These are phyloP conservation scores for Botia almorhae DNA, from an alignment of 2,797 vertebrate species.

Conservation along the genomic window DNA sequence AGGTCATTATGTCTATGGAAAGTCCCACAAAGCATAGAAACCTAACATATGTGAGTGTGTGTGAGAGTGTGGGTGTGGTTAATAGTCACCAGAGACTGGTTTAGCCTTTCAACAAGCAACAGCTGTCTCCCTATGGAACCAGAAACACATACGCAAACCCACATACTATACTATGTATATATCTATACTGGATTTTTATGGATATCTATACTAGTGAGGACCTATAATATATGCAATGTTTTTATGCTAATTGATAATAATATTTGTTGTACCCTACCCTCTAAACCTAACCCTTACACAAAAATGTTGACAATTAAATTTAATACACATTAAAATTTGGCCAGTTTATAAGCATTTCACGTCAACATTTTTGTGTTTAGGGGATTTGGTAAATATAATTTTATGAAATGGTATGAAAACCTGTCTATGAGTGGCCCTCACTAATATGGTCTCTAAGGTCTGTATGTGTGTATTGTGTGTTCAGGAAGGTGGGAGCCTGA, in stretches of 20 bases:
- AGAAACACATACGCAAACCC: neutral
- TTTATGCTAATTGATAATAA: neutral
- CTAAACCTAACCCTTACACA: neutral
- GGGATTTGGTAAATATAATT: neutral
- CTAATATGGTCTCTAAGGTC: neutral
- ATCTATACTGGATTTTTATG: too few relatives aligned
- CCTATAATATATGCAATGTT: neutral
- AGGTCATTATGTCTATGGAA: too few relatives aligned
- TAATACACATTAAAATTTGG: neutral
- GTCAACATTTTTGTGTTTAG: neutral
- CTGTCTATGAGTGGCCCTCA: neutral
- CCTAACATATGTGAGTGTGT: neutral
- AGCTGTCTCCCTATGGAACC: conserved; percentile 42
- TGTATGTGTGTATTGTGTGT: conserved; percentile 3
- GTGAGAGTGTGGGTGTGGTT: conserved; percentile 17
- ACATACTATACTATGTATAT: neutral
- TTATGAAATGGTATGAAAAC: neutral
- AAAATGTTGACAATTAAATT: neutral
- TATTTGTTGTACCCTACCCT: neutral
- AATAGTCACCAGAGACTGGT: conserved; percentile 38
- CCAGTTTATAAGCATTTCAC: neutral
- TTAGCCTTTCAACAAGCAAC: conserved; percentile 56
- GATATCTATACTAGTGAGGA: neutral
- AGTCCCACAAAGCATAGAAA: too few relatives aligned
- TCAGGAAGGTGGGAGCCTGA: conserved; percentile 25